A percentile compares a stretch with the other conserved stretches of the same genome.
Evolutionary conservation across 2,888 invertebrate species (phyloP).

Genomic region (Charanyca ferruginea): DNA sequence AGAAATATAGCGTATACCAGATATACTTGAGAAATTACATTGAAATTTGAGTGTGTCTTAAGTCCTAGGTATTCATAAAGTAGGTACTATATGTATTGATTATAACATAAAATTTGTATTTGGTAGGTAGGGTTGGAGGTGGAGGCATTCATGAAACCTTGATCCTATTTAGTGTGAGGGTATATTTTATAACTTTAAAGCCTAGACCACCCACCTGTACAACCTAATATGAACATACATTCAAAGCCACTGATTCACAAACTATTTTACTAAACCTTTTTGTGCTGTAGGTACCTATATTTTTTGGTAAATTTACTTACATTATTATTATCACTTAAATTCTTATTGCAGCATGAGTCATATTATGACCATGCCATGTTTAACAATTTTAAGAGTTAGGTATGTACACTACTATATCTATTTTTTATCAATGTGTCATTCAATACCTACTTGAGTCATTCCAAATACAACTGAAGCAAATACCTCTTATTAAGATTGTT

Average conservation of each 20-base stretch:
- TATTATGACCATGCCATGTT: conserved; percentile 5
- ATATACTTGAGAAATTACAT: not conserved
- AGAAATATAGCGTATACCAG: not conserved
- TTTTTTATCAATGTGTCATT: conserved; percentile 27
- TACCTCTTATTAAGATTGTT: not conserved
- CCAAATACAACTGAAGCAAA: conserved; percentile 4
- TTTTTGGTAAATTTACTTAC: too few species aligned
- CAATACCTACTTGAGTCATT: conserved; percentile 22
- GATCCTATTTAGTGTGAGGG: not conserved
- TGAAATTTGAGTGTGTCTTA: not conserved
- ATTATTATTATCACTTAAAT: not conserved
- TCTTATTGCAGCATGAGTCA: conserved; percentile 18
- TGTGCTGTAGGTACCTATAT: too few species aligned
- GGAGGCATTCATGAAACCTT: not conserved
- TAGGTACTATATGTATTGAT: too few species aligned
- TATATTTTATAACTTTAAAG: not conserved
- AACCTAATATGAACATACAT: not conserved
- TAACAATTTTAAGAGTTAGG: conserved; percentile 10
- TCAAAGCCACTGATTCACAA: not conserved
- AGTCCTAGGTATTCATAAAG: too few species aligned
- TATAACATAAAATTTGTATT: not conserved
- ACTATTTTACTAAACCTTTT: not conserved
- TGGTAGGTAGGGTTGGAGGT: not conserved
- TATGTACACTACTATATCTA: conserved; percentile 26
- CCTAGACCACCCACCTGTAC: not conserved